Evolutionary conservation across 2,113 vertebrate genomes (phyloP).

Genomic region (Peromyscus leucopus): DNA sequence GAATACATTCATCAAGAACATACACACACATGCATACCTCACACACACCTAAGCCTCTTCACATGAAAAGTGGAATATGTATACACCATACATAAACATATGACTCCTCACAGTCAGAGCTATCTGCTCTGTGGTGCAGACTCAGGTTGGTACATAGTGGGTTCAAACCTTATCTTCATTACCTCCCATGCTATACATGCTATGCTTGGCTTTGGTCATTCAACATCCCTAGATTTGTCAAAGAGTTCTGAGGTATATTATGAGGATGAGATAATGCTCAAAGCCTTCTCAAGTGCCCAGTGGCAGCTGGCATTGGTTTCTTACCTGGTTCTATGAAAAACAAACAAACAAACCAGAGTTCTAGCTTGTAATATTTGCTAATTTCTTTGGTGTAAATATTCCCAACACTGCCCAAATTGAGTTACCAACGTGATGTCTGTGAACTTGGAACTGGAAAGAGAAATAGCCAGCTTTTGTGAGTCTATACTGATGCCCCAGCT

Average conservation of each 20-base stretch:
- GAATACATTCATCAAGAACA: not conserved
- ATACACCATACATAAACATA: not conserved
- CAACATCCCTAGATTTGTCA: not conserved
- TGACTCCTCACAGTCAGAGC: not conserved
- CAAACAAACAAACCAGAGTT: not conserved
- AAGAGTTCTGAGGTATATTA: not conserved
- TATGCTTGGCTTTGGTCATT: not conserved
- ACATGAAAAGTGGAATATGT: not conserved
- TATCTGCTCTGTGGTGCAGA: not conserved
- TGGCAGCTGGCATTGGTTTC: no score
- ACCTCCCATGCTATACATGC: not conserved
- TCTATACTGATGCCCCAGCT: rapidly evolving
- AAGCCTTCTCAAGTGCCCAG: not conserved
- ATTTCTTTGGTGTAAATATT: not conserved
- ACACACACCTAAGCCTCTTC: not conserved
- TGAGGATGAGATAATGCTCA: not conserved
- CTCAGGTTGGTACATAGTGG: not conserved
- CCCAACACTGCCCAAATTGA: not conserved
- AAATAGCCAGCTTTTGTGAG: not conserved
- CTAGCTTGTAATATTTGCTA: not conserved
- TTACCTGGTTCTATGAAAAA: not conserved
- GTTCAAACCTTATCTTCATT: no score
- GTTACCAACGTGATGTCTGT: not conserved
- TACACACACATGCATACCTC: not conserved
- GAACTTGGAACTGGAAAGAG: not conserved